A percentile compares a stretch with the other conserved stretches of the same genome.
phyloP scores from a whole-genome alignment of 2,888 invertebrate species.

The Microplitis deprimator region DNA sequence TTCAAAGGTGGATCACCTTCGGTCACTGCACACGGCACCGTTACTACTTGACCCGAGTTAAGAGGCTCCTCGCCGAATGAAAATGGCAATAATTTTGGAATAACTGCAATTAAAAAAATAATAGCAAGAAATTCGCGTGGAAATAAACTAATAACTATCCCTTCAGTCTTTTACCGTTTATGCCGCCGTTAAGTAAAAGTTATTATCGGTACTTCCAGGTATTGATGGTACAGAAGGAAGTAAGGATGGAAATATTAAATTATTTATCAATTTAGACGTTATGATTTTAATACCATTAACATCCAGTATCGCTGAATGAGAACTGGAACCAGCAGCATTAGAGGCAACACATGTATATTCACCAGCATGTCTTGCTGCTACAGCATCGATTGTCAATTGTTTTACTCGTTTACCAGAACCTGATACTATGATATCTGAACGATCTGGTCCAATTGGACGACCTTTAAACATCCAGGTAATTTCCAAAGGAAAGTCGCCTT shows the following conservation, averaged over 20 bases:
- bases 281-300: constrained; percentile 78
- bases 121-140: constrained; percentile 17
- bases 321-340: constrained; percentile 76
- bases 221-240: background rate
- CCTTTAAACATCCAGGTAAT: constrained; percentile 81
- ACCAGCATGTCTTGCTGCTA: constrained; percentile 80
- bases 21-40: constrained; percentile 76
- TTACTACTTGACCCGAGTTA: constrained; percentile 76
- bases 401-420: constrained; percentile 64
- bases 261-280: constrained; percentile 31
- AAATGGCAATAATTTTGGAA: constrained; percentile 71
- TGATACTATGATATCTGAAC: constrained; percentile 59
- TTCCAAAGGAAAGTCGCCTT: constrained; percentile 84
- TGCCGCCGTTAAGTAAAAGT: background rate
- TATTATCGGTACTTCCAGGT: background rate
- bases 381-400: constrained; percentile 78
- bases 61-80: constrained; percentile 76
- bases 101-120: constrained; percentile 63
- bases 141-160: background rate
- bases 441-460: constrained; percentile 59
- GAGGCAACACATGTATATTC: constrained; percentile 80
- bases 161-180: background rate
- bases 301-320: constrained; percentile 78
- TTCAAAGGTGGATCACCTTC: constrained; percentile 79
- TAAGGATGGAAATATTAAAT: constrained; percentile 12